Conservation (phyloP, 2,113 vertebrate genomes). For the Chunga burmeisteri region DNA sequence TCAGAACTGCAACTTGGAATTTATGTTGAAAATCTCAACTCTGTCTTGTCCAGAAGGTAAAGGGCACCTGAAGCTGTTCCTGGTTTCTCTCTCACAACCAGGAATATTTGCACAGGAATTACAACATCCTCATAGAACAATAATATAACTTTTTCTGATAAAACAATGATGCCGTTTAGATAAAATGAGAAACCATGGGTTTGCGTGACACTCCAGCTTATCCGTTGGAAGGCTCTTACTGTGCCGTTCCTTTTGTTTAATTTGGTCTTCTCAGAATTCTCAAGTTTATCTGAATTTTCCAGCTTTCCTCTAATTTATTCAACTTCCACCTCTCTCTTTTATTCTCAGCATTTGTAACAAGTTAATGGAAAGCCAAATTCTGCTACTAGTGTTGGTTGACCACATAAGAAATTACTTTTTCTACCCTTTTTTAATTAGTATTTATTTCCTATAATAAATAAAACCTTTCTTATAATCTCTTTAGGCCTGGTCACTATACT, state of each 20-base stretch:
- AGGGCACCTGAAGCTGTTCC: background rate
- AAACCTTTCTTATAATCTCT: background rate
- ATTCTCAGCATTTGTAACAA: background rate
- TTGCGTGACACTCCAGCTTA: background rate
- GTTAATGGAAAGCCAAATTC: background rate
- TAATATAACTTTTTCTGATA: background rate
- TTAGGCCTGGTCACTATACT: background rate
- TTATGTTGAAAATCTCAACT: background rate
- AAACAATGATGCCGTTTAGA: background rate
- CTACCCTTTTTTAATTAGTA: background rate
- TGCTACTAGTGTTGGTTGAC: background rate
- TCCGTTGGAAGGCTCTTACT: background rate
- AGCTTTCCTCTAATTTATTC: background rate
- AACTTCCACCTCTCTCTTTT: background rate
- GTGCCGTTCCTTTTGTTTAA: background rate
- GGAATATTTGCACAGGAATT: background rate
- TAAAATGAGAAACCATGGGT: background rate
- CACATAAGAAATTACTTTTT: background rate
- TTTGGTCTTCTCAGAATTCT: background rate
- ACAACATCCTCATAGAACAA: background rate
- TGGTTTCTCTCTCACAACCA: background rate
- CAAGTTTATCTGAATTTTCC: background rate
- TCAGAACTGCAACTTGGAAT: background rate
- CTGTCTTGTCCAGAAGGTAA: background rate
- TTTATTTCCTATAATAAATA: background rate